phyloP scores from a whole-genome alignment of 2,113 vertebrate genomes.

The Hiodon tergisus region DNA sequence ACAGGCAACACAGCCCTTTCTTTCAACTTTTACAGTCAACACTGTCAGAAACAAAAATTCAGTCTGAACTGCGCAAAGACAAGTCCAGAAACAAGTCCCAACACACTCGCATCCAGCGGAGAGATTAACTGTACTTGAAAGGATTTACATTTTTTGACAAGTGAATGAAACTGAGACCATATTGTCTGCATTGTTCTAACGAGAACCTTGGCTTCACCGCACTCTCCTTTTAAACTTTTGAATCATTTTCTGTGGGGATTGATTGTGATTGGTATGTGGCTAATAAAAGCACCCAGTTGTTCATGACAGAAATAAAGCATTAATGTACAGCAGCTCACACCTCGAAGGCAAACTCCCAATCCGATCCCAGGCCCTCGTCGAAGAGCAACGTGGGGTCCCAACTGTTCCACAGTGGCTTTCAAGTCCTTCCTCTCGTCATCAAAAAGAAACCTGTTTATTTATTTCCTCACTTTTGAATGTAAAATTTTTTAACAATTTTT shows the following conservation, averaged over 20 bases:
- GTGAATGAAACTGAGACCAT: too few relatives aligned
- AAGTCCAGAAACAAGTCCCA: too few relatives aligned
- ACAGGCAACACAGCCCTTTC: too few relatives aligned
- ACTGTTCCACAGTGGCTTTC: not conserved
- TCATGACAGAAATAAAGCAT: slow-evolving; percentile 13
- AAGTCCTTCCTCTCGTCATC: slow-evolving; percentile 2
- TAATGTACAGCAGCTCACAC: slow-evolving; percentile 10
- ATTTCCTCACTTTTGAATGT: slow-evolving; percentile 9
- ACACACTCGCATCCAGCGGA: too few relatives aligned
- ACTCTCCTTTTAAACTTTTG: not conserved
- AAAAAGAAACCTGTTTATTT: not conserved
- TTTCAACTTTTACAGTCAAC: too few relatives aligned
- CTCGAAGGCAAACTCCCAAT: not conserved
- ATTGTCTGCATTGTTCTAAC: not conserved
- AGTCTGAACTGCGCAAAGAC: too few relatives aligned
- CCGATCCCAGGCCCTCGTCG: not conserved
- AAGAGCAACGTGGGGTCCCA: not conserved
- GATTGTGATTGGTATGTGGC: not conserved
- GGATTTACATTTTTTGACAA: too few relatives aligned
- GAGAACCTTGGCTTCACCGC: not conserved
- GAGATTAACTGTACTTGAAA: too few relatives aligned
- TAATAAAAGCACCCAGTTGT: slow-evolving; percentile 13
- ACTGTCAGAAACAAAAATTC: too few relatives aligned
- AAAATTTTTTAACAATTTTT: not conserved
- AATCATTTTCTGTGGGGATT: slow-evolving; percentile 1